Conservation (phyloP, 2,888 invertebrate genomes). For the Chloroclysta siterata region DNA sequence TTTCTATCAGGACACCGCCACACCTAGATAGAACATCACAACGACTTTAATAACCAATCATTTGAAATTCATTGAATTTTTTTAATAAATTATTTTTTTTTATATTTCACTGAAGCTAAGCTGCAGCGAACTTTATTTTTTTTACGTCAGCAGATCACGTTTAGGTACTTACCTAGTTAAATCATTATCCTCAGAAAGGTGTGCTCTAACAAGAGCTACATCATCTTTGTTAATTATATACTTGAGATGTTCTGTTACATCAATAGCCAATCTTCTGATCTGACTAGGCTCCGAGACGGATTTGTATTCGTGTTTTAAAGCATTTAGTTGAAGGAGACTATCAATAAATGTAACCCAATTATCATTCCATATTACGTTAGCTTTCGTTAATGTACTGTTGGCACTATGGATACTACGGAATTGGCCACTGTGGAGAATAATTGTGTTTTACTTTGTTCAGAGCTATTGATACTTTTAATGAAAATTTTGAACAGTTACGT, state of each 20-base stretch:
- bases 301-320: slow-evolving; percentile 84
- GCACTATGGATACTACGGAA: slow-evolving; percentile 50
- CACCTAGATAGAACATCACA: slow-evolving; percentile 54
- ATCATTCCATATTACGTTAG: slow-evolving; percentile 85
- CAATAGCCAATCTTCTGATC: slow-evolving; percentile 46
- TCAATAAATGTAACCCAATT: slow-evolving; percentile 94
- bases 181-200: slow-evolving; percentile 33
- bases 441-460: neutral
- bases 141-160: too few relatives aligned
- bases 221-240: slow-evolving; percentile 10
- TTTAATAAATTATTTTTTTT: too few relatives aligned
- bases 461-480: neutral
- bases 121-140: too few relatives aligned
- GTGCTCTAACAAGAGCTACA: slow-evolving; percentile 35
- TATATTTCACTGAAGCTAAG: too few relatives aligned
- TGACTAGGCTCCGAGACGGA: slow-evolving; percentile 86
- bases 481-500: neutral
- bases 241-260: slow-evolving; percentile 41
- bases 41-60: too few relatives aligned
- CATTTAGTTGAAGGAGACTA: slow-evolving; percentile 90
- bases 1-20: slow-evolving; percentile 49
- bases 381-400: slow-evolving; percentile 50
- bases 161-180: slow-evolving; percentile 49
- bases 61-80: too few relatives aligned
- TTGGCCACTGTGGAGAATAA: slow-evolving; percentile 47